Base-by-base conservation (phyloP, 1,140 invertebrate genomes). In the Yoshiicerus persimilis region DNA sequence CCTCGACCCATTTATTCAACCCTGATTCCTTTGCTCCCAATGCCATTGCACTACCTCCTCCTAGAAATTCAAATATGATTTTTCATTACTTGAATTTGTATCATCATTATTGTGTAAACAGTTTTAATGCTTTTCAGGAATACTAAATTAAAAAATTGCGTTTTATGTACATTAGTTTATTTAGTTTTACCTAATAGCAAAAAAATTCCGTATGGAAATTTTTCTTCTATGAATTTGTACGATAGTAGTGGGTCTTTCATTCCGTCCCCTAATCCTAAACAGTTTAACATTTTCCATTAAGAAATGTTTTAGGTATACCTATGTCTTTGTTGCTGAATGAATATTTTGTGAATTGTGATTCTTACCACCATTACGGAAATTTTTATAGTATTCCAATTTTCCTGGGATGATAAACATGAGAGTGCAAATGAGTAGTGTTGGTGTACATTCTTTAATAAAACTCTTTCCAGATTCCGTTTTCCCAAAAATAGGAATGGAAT, bases 1-100 rank as follows among this genome's bases (percentile, higher is more conserved):
- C 91, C 0, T 96, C 96, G 83, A 98, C 94, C 92, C 95, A 94
- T 8, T 92, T 92, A 0, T 96, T 97, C 89, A 98, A 94, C 0
- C 95, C 96, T 0, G 96, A 97, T 16, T 93, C 93, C 91, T 96
- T 95, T 88, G 96, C 96, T 77, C 96, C 97, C 64, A 96, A 94
- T 0, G 97, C 97, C 62, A 98, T 93, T 0, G 97, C 97, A 92
- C 98, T 98, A 0, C 97, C 97, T 64, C 96, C 97, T 36, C 97
- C 95, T 92, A 85, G 62, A 66, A 3, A 66, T 66, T 66, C n/a
- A 3, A 3, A 66, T 2, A 66, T 23, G 20, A 66, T 66, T 47
- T 41, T n/a, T n/a, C n/a, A n/a, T n/a, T n/a, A n/a, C n/a, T n/a
- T n/a, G n/a, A n/a, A n/a, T n/a, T n/a, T n/a, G n/a, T n/a, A n/a